Evolutionary conservation across 2,888 invertebrate species (phyloP), one percentile per base, ranked within the genome.

Genomic region (Andrena chrysosceles): DNA sequence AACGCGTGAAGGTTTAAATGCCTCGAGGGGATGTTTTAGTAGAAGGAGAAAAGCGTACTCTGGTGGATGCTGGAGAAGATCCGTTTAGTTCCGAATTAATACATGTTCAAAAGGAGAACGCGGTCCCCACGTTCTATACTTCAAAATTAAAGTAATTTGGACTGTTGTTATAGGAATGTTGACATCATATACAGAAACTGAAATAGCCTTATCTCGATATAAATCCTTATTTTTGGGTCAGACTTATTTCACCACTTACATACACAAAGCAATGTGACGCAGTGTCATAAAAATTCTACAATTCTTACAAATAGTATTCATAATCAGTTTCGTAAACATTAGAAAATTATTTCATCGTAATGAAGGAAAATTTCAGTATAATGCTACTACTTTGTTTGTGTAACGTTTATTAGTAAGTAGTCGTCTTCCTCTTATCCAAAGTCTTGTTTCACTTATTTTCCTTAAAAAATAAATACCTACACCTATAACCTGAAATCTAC

Each of bases 31-130:
- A 64, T 72, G 64, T 76, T 81, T 66, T 73, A 42, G 60, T 71
- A 48, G 76, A 71, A 52, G 66, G 73, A 72, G 59, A 49, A 68
- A 54, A 62, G 68, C 59, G 62, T 54, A 64, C 72, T 62, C 76
- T 68, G 52, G 49, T 59, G 73, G 48, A 62, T 60, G 59, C 49
- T 26, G 54, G 63, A 49, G 71, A 49, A 79, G 69, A 81, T 77
- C 63, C 76, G 54, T 76, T 81, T 73, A 81, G 75, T 76, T 54
- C 72, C 16, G 81, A 66, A 74, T 80, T 82, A 75, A 80, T 74
- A 60, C 54, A 71, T 52, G 70, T 52, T 67, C 70, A 76, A 64
- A 60, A 66, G 66, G 66, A 33, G 54, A 16, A 42, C 42, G 42
- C 16, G 16, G 42, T 42, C 67, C 62, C 56, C 59, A 29, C 23